These are phyloP conservation scores for Drosophila kohkoa DNA, from an alignment of 1,140 invertebrate genomes.

Conservation along the genomic window DNA sequence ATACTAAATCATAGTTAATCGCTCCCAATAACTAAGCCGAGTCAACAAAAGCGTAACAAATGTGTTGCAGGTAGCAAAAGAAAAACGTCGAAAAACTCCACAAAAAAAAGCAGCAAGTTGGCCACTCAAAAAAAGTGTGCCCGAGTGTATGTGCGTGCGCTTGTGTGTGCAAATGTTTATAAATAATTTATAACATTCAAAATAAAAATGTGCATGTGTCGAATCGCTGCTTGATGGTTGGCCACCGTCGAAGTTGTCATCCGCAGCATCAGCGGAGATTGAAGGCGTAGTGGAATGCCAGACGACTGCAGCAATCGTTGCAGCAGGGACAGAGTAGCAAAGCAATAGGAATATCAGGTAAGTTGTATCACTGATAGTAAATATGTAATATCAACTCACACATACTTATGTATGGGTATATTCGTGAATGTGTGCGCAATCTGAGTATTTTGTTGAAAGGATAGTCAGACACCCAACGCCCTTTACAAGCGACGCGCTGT, in stretches of 20 bases:
- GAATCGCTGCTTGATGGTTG: slow-evolving; percentile 55
- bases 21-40: not conserved
- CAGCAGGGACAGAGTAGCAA: slow-evolving; percentile 36
- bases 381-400: not conserved
- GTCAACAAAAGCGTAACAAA: slow-evolving; percentile 13
- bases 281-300: slow-evolving; percentile 66
- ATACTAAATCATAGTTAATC: not conserved
- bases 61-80: slow-evolving; percentile 31
- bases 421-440: not conserved
- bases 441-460: slow-evolving; percentile 40
- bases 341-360: slow-evolving; percentile 65
- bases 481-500: slow-evolving; percentile 77
- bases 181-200: slow-evolving; percentile 67
- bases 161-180: slow-evolving; percentile 67
- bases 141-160: slow-evolving; percentile 28
- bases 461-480: slow-evolving; percentile 63
- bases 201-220: slow-evolving; percentile 74
- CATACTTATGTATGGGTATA: not conserved
- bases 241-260: slow-evolving; percentile 41
- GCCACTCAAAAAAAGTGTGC: slow-evolving; percentile 33
- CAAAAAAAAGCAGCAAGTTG: slow-evolving; percentile 74
- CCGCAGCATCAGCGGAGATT: slow-evolving; percentile 52
- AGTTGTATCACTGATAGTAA: slow-evolving; percentile 39
- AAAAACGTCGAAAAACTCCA: slow-evolving; percentile 73
- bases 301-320: slow-evolving; percentile 47